phyloP scores from a whole-genome alignment of 2,888 invertebrate species.

The Notodonta ziczac region DNA sequence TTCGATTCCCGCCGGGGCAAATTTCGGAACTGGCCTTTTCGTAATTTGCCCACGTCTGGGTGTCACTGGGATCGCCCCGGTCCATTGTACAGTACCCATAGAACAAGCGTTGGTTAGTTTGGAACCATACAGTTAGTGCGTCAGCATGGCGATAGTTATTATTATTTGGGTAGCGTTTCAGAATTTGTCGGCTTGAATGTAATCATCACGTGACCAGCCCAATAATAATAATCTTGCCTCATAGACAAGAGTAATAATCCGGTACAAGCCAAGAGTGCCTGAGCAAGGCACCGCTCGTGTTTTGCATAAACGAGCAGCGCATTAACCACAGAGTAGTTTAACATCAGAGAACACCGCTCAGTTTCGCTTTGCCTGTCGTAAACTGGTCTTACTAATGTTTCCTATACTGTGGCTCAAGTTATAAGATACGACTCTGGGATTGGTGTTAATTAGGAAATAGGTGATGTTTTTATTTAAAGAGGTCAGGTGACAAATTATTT shows the following conservation, averaged over 20 bases:
- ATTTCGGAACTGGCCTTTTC: no score
- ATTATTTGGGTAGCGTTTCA: no score
- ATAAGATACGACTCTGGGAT: not conserved
- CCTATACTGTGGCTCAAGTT: constrained; percentile 15
- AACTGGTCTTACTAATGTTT: constrained; percentile 44
- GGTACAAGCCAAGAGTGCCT: not conserved
- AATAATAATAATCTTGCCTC: not conserved
- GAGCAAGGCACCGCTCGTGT: constrained; percentile 11
- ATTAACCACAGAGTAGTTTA: constrained; percentile 37
- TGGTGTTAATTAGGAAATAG: not conserved
- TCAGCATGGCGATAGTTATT: no score
- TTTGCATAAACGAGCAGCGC: constrained; percentile 38
- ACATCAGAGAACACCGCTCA: constrained; percentile 40
- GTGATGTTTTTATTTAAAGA: not conserved
- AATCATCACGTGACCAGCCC: not conserved
- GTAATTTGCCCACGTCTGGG: no score
- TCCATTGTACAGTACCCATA: no score
- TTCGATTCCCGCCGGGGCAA: no score
- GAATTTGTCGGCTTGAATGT: no score
- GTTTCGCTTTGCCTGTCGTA: constrained; percentile 38
- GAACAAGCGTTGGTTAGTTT: no score
- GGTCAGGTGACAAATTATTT: no score
- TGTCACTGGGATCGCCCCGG: no score
- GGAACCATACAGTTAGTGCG: no score
- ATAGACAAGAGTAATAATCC: not conserved